A percentile compares a stretch with the other conserved stretches of the same genome.
Evolutionary conservation across 2,797 vertebrate genomes (phyloP).

Genomic region (Semotilus atromaculatus): DNA sequence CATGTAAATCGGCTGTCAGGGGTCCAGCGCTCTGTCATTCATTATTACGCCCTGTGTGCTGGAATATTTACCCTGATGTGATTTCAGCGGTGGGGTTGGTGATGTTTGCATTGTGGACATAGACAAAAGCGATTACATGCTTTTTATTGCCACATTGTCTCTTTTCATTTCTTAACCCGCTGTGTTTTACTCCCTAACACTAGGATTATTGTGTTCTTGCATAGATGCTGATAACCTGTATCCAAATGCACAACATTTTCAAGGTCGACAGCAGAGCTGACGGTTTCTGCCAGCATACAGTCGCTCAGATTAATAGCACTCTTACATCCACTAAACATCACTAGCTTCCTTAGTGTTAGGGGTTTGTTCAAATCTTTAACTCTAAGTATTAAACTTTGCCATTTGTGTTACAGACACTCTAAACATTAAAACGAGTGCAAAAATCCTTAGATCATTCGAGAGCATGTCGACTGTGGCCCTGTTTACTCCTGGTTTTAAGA

Average conservation of each 20-base stretch:
- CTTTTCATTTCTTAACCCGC: neutral
- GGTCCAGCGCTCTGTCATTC: slow-evolving; percentile 58
- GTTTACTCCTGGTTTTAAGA: too few relatives aligned
- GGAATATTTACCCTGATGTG: slow-evolving; percentile 66
- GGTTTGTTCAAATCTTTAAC: neutral
- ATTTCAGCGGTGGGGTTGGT: slow-evolving; percentile 52
- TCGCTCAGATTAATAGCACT: neutral
- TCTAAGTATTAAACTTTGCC: neutral
- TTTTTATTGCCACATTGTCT: slow-evolving; percentile 21
- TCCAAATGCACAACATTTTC: neutral
- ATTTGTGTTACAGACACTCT: neutral
- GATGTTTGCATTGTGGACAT: slow-evolving; percentile 60
- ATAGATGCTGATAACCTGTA: neutral
- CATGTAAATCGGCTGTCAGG: slow-evolving; percentile 74
- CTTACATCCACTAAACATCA: neutral
- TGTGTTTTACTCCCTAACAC: neutral
- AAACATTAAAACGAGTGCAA: too few relatives aligned
- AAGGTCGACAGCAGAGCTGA: neutral
- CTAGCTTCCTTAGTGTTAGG: neutral
- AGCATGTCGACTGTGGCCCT: too few relatives aligned
- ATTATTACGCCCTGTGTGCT: slow-evolving; percentile 70
- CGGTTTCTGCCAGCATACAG: neutral
- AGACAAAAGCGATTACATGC: slow-evolving; percentile 29
- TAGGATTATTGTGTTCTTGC: neutral
- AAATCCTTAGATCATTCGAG: too few relatives aligned